Conservation (phyloP, 2,113 vertebrate genomes). For the Eupsittula cactorum region DNA sequence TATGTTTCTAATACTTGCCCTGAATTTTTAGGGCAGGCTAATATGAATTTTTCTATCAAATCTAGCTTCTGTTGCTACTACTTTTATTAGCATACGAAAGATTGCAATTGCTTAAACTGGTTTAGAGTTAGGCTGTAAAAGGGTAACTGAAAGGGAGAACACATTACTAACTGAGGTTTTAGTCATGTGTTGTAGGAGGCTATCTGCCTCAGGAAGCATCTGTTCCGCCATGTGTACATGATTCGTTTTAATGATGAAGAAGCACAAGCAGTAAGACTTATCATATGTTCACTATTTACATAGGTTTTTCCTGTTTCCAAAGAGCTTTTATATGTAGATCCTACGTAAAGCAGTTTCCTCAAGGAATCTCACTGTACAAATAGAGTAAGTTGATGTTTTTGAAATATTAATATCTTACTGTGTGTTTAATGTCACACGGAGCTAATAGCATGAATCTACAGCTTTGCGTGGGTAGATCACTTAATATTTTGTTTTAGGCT, state of each 20-base stretch:
- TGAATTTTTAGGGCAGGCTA: background rate
- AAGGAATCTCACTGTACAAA: background rate
- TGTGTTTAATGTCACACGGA: background rate
- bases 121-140: background rate
- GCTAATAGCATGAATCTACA: background rate
- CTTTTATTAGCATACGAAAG: background rate
- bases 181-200: background rate
- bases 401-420: background rate
- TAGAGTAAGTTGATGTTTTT: background rate
- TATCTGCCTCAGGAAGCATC: constrained; percentile 37
- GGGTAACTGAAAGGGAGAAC: background rate
- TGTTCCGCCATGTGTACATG: background rate
- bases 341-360: background rate
- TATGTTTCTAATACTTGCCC: background rate
- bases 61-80: background rate
- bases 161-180: background rate
- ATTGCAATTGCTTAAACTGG: background rate
- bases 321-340: background rate
- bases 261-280: background rate
- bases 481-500: background rate
- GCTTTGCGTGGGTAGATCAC: background rate
- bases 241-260: background rate
- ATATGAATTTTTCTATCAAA: background rate
- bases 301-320: background rate
- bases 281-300: background rate